phyloP scores from a whole-genome alignment of 2,797 vertebrate species.

The Scleropages formosus region DNA sequence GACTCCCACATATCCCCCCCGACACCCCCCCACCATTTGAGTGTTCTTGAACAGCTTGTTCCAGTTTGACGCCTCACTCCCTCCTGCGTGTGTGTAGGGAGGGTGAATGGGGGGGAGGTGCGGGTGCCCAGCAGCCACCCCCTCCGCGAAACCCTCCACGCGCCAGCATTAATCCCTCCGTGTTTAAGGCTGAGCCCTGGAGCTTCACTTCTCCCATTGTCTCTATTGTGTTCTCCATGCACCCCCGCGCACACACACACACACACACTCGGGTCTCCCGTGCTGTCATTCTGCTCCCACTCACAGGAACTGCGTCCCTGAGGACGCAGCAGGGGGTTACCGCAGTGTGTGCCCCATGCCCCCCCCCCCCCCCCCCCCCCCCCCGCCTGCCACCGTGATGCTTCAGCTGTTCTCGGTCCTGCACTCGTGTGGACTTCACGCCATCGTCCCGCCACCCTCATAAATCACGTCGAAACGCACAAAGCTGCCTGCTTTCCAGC shows the following conservation, averaged over 20 bases:
- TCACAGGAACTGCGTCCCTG: conserved; percentile 1
- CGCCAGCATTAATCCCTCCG: conserved; percentile 11
- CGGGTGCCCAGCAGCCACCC: conserved; percentile 5
- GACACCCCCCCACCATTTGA: not conserved
- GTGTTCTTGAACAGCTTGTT: conserved; percentile 1
- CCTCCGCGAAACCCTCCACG: conserved; percentile 14
- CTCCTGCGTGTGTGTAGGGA: not conserved
- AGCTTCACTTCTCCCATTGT: not conserved
- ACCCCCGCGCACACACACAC: not conserved
- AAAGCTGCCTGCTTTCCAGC: too few species aligned
- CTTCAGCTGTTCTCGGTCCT: not conserved
- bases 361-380: not conserved
- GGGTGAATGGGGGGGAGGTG: not conserved
- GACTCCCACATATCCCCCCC: not conserved
- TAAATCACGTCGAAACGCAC: too few species aligned
- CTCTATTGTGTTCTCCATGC: not conserved
- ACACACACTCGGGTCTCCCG: not conserved
- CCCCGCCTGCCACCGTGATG: not conserved
- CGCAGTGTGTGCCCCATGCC: not conserved
- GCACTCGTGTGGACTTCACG: not conserved
- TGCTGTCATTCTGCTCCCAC: conserved; percentile 1
- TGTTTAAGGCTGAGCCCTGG: not conserved
- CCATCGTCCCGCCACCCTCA: not conserved
- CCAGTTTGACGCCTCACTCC: too few species aligned
- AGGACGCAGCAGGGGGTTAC: not conserved